phyloP scores from a whole-genome alignment of 2,888 invertebrate genomes.

The Macropis europaea region DNA sequence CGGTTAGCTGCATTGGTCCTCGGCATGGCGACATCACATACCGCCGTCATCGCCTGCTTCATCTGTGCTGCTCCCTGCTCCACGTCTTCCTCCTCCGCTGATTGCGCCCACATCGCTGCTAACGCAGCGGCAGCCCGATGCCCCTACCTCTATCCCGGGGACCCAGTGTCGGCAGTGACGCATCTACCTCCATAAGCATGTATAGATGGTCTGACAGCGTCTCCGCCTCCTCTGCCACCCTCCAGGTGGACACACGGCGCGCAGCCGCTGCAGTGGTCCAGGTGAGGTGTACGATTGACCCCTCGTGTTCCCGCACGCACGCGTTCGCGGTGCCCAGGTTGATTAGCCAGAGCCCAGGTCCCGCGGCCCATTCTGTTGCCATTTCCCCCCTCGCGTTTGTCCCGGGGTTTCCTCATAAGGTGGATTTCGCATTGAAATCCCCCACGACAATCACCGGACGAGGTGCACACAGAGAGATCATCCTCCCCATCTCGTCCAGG shows the following conservation, averaged over 20 bases:
- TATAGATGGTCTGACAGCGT: too few relatives aligned
- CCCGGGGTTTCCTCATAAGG: background rate
- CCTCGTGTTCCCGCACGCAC: background rate
- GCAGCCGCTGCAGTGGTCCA: background rate
- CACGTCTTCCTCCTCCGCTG: too few relatives aligned
- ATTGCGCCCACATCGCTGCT: too few relatives aligned
- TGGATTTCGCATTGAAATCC: background rate
- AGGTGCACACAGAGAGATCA: background rate
- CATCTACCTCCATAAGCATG: too few relatives aligned
- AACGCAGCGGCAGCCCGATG: too few relatives aligned
- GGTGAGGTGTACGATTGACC: background rate
- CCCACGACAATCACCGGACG: background rate
- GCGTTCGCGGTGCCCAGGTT: background rate
- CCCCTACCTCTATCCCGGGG: too few relatives aligned
- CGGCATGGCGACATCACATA: too few relatives aligned
- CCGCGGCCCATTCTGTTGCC: background rate
- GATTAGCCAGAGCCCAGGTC: background rate
- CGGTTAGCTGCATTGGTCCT: too few relatives aligned
- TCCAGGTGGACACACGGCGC: background rate
- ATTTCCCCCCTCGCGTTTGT: background rate
- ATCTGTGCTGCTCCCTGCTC: too few relatives aligned
- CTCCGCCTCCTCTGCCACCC: too few relatives aligned
- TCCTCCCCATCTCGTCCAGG: background rate
- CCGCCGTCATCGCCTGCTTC: too few relatives aligned
- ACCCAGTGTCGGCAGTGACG: too few relatives aligned